Base-by-base conservation (phyloP, 2,797 vertebrate species). In the Phyllotis vaccarum region DNA sequence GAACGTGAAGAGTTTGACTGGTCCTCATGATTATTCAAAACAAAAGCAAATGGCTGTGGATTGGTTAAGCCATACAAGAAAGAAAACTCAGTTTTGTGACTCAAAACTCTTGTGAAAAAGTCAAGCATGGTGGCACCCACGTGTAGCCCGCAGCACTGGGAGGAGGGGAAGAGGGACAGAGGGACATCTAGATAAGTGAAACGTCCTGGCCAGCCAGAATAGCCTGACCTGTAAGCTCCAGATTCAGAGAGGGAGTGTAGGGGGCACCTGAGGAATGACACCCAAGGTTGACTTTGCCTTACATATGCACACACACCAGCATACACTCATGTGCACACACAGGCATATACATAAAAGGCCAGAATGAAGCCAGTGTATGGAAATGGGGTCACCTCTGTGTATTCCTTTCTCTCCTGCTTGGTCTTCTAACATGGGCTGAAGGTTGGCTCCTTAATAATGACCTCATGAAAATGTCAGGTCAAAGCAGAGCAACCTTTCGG, bases 331-430 rank as follows among this genome's bases (percentile, higher is more conserved):
- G 46, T 6, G 14, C 24, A 40, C 9, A 13, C 60, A 72, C 66
- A 40, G 4, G 17, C 29, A 22, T 56, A 22, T 43, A 14, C 66
- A 27, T 5, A 86, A 17, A 86, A 56, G 86, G 8, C 37, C 0
- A 1, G 22, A 43, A 37, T 34, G 70, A 79, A 58, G 40, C 29
- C 34, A 22, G 86, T 29, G 34, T 86, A 34, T 16, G 37, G 92
- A 46, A 58, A 22, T 5, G 24, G 86, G 74, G 21, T 1, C 11
- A 1, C 56, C 54, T 46, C 93, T 90, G n/a, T 49, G 70, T 5
- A 6, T 31, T 29, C 29, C 0, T 0, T 14, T 22, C 0, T n/a
- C 58, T 52, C 64, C 22, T 21, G 52, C 34, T 24, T 21, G 29
- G 54, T 54, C 58, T 91, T 76, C 83, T 64, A 74, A 75, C 17